phyloP scores from a whole-genome alignment of 1,140 invertebrate species.

The Streblospio benedicti region DNA sequence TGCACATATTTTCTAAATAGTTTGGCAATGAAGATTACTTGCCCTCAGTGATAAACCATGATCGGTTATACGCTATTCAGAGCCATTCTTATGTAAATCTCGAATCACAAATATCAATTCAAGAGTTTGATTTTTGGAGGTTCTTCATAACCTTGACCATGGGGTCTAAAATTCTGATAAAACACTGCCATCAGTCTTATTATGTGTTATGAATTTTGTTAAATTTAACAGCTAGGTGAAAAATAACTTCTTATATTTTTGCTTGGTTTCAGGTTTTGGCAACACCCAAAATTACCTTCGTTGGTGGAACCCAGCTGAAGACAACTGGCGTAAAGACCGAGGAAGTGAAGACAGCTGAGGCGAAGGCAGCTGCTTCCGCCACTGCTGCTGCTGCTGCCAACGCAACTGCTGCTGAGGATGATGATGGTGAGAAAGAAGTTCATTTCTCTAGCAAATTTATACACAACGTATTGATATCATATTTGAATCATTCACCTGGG shows the following conservation, averaged over 20 bases:
- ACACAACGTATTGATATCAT: too few species aligned
- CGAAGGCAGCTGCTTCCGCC: conserved; percentile 16
- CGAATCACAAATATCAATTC: background rate
- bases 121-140: background rate
- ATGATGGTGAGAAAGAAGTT: conserved; percentile 44
- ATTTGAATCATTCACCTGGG: too few species aligned
- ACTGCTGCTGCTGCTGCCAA: conserved; percentile 21
- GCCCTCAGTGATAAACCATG: background rate
- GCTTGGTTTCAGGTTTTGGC: conserved; percentile 54
- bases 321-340: conserved; percentile 36
- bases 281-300: conserved; percentile 81
- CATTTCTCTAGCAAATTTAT: too few species aligned
- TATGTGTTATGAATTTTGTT: too few species aligned
- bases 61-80: background rate
- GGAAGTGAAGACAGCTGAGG: conserved; percentile 30
- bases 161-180: too few species aligned
- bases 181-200: too few species aligned
- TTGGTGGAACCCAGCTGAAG: conserved; percentile 54
- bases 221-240: conserved; percentile 4
- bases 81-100: background rate
- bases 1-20: too few species aligned
- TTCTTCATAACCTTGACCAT: conserved; percentile 23
- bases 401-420: conserved; percentile 24
- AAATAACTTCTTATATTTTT: background rate
- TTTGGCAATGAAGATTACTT: background rate